A percentile compares a stretch with the other conserved stretches of the same genome.
Evolutionary conservation across 2,113 vertebrate genomes (phyloP).

Genomic region (Trogon surrucura): DNA sequence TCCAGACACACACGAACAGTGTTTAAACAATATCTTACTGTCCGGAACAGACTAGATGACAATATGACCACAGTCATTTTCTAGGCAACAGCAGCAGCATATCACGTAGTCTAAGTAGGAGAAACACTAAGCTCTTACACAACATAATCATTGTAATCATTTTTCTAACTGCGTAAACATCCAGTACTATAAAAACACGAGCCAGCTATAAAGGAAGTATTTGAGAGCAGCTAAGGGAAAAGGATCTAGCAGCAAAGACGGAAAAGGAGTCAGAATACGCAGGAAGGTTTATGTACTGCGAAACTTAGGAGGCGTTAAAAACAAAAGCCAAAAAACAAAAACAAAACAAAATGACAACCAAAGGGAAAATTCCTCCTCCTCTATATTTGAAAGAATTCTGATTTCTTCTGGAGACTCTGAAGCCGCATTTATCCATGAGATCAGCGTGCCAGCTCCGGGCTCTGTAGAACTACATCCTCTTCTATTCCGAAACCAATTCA

Average conservation of each 20-base stretch:
- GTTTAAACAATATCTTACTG: constrained; percentile 68
- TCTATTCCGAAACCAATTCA: neutral
- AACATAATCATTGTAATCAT: constrained; percentile 48
- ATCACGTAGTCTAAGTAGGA: constrained; percentile 7
- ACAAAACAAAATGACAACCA: no score
- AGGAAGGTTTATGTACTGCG: neutral
- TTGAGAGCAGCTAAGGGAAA: constrained; percentile 11
- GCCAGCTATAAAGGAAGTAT: constrained; percentile 25
- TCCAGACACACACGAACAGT: constrained; percentile 17
- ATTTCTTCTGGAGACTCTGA: neutral
- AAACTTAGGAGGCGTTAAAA: neutral
- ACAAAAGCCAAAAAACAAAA: no score
- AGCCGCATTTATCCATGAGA: neutral
- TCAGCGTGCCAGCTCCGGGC: neutral
- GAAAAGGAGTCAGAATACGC: neutral
- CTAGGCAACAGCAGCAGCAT: constrained; percentile 55
- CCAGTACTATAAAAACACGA: constrained; percentile 33
- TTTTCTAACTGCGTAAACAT: constrained; percentile 65
- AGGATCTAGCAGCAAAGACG: neutral
- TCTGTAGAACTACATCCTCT: neutral
- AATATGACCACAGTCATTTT: constrained; percentile 66
- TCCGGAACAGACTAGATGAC: constrained; percentile 35
- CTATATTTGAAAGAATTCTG: neutral
- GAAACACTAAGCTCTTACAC: constrained; percentile 45
- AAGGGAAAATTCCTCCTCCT: neutral